phyloP scores from a whole-genome alignment of 2,888 invertebrate species.

The Drosophila pseudotalamancana region DNA sequence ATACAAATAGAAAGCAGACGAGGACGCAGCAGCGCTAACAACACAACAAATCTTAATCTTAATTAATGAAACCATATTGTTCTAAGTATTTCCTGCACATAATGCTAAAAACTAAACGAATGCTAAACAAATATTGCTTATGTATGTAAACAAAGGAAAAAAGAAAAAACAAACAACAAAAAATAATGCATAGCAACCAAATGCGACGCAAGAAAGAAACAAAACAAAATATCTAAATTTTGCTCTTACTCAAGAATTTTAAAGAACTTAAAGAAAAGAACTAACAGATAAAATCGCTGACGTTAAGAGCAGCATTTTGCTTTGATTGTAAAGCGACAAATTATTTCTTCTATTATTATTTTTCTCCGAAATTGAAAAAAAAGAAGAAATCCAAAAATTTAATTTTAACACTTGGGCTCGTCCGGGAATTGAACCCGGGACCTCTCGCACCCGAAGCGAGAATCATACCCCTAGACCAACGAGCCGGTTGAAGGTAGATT shows the following conservation, averaged over 20 bases:
- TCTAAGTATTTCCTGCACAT: slow-evolving; percentile 65
- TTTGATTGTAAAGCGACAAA: slow-evolving; percentile 30
- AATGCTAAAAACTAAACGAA: slow-evolving; percentile 62
- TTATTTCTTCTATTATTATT: slow-evolving; percentile 1
- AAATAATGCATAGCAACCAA: slow-evolving; percentile 37
- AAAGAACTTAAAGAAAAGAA: slow-evolving; percentile 16
- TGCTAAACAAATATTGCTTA: slow-evolving; percentile 52
- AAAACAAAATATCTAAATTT: slow-evolving; percentile 18
- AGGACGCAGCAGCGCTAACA: slow-evolving; percentile 58
- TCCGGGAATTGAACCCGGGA: slow-evolving; percentile 84
- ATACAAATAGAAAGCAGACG: slow-evolving; percentile 50
- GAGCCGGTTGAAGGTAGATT: slow-evolving; percentile 71
- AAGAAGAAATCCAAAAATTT: slow-evolving; percentile 35
- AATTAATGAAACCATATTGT: slow-evolving; percentile 46
- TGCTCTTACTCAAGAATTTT: slow-evolving; percentile 19
- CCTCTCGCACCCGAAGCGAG: slow-evolving; percentile 84
- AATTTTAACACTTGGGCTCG: slow-evolving; percentile 72
- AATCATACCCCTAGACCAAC: slow-evolving; percentile 84
- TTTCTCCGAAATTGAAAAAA: slow-evolving; percentile 4
- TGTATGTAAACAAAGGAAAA: slow-evolving; percentile 41
- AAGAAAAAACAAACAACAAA: slow-evolving; percentile 17
- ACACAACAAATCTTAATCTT: slow-evolving; percentile 46
- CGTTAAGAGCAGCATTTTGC: slow-evolving; percentile 25
- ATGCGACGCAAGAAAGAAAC: slow-evolving; percentile 18
- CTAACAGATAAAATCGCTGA: slow-evolving; percentile 25